These are phyloP conservation scores for Dromococcyx pavoninus DNA, from an alignment of 2,797 vertebrate genomes.

Conservation along the genomic window DNA sequence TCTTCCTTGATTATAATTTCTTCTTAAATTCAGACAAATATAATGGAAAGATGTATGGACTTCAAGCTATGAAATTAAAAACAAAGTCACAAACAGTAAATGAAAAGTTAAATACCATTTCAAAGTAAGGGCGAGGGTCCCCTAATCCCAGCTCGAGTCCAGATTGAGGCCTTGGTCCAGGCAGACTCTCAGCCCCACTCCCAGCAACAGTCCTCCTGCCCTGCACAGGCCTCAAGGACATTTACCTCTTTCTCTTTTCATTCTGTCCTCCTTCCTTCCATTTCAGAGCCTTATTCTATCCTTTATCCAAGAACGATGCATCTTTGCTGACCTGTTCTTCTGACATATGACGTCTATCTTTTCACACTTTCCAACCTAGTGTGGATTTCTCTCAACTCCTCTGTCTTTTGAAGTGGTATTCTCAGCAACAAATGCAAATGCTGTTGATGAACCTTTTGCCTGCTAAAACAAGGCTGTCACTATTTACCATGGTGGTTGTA, in stretches of 20 bases:
- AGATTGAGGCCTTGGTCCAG: rapidly evolving
- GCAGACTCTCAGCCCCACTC: rapidly evolving
- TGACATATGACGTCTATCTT: not conserved
- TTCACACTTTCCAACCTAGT: not conserved
- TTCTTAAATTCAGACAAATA: not conserved
- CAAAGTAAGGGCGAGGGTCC: not conserved
- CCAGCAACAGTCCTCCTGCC: not conserved
- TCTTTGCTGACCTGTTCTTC: not conserved
- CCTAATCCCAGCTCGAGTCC: not conserved
- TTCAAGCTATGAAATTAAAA: not conserved
- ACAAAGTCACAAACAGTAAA: not conserved
- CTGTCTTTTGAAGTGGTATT: not conserved
- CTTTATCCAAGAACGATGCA: not conserved
- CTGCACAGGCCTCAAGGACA: not conserved
- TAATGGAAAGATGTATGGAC: not conserved
- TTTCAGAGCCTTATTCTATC: not conserved
- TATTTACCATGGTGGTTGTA: not conserved
- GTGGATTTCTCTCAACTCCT: not conserved
- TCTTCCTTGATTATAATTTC: not conserved
- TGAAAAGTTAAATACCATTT: not conserved
- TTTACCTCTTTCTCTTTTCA: not conserved
- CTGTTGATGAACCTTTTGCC: not conserved
- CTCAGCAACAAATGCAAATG: not conserved
- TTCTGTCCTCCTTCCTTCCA: not conserved
- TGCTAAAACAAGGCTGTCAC: not conserved